Evolutionary conservation across 2,113 vertebrate species (phyloP), one percentile per base, ranked within the genome.

Genomic region (Fregetta grallaria): DNA sequence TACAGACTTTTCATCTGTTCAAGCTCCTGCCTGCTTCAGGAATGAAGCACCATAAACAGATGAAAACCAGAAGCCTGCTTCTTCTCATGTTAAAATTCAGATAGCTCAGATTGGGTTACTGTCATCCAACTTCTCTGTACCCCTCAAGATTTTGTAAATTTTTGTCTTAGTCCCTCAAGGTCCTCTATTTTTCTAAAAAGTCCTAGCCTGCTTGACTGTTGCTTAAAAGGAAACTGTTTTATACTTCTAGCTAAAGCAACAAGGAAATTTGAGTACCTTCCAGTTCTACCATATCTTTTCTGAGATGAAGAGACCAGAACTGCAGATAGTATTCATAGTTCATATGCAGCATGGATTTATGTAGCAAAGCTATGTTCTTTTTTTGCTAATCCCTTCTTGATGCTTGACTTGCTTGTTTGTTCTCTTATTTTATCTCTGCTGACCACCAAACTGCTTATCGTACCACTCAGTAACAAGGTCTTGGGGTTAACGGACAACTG

Each of bases 121-220:
- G 18, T 34, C 40, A 21, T 49, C 22, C 15, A 20, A 67, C n/a
- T 59, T 66, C 40, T 42, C 52, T 55, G 10, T 67, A 55, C 15
- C 8, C 18, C 11, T 38, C 34, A n/a, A 15, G 34, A 44, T 79
- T 89, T 88, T 58, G 36, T 15, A 79, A 36, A 30, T 79, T 92
- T 91, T 70, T 87, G 12, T 58, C 14, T 27, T 80, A 53, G 25
- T 67, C 14, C 4, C 16, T 58, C 25, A 47, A 58, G 19, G 13
- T 29, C 6, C 2, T 85, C 23, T 61, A 11, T 70, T 88, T 88
- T 32, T 36, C 15, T 34, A 42, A n/a, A 27, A 59, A 13, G 3
- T 38, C 30, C 11, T 44, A 42, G 11, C 10, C 29, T 73, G 13
- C 22, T 61, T 0, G 0, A 34, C 23, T 49, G 20, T 15, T 90